Conservation (phyloP, 2,113 vertebrate genomes). For the Melanerpes aurifrons region DNA sequence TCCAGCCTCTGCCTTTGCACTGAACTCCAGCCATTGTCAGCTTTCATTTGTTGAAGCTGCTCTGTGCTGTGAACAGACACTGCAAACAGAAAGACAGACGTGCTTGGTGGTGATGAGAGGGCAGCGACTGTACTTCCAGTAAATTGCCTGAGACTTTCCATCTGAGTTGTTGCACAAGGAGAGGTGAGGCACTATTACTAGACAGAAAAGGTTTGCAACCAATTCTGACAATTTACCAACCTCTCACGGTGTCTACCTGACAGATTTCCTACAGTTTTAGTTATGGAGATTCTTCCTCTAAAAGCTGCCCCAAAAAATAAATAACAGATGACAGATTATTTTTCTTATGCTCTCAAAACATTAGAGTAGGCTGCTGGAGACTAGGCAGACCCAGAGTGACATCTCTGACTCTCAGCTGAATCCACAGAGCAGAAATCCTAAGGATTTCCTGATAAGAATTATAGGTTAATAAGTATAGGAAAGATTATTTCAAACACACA, state of each 20-base stretch:
- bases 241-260: not conserved
- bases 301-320: not conserved
- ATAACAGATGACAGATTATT: not conserved
- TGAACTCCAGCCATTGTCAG: not conserved
- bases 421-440: not conserved
- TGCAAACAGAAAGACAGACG: not conserved
- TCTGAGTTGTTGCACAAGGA: constrained; percentile 13
- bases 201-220: not conserved
- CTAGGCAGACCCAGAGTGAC: not conserved
- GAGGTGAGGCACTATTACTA: not conserved
- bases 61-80: not conserved
- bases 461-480: not conserved
- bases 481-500: not conserved
- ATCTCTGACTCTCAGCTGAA: not conserved
- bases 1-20: not conserved
- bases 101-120: not conserved
- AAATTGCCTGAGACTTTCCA: constrained; percentile 9
- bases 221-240: not conserved
- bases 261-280: not conserved
- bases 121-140: not conserved
- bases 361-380: not conserved
- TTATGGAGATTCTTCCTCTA: not conserved
- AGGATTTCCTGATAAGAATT: not conserved
- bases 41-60: constrained; percentile 5
- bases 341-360: not conserved